Conservation (phyloP, 2,888 invertebrate species). For the Nomada ferruginata region DNA sequence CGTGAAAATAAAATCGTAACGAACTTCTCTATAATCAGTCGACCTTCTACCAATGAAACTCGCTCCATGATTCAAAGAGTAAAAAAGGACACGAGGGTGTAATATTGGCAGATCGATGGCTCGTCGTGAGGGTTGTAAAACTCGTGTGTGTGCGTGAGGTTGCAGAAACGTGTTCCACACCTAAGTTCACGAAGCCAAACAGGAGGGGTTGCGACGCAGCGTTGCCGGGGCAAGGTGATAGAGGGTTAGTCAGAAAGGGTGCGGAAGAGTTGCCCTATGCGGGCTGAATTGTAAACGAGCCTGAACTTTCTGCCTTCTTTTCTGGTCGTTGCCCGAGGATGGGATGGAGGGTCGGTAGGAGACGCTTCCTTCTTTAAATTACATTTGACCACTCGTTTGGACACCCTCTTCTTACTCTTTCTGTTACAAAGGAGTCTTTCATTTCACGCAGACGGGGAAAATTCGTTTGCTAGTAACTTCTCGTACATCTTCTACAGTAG, state of each 20-base stretch:
- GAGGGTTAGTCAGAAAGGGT: constrained; percentile 41
- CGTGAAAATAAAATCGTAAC: not conserved
- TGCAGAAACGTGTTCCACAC: constrained; percentile 45
- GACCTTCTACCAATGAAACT: not conserved
- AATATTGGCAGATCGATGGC: constrained; percentile 70
- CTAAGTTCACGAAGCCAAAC: constrained; percentile 71
- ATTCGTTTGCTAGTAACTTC: constrained; percentile 69
- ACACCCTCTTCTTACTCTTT: constrained; percentile 58
- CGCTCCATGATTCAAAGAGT: not conserved
- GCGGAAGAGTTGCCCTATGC: constrained; percentile 72
- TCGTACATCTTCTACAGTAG: constrained; percentile 59
- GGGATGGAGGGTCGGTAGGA: constrained; percentile 62
- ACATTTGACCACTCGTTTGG: constrained; percentile 82
- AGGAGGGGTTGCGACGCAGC: constrained; percentile 37
- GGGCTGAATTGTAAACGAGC: constrained; percentile 80
- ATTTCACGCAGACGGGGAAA: constrained; percentile 49
- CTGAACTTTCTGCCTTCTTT: constrained; percentile 78
- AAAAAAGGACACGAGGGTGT: constrained; percentile 1
- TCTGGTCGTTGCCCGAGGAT: constrained; percentile 75
- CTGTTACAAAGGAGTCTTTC: constrained; percentile 10
- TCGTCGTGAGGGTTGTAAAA: constrained; percentile 43
- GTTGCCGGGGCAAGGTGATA: constrained; percentile 20
- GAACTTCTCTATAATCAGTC: too few species aligned
- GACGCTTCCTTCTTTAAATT: constrained; percentile 81
- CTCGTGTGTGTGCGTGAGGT: not conserved